Evolutionary conservation across 2,797 vertebrate species (phyloP).

Genomic region (Argya squamiceps): DNA sequence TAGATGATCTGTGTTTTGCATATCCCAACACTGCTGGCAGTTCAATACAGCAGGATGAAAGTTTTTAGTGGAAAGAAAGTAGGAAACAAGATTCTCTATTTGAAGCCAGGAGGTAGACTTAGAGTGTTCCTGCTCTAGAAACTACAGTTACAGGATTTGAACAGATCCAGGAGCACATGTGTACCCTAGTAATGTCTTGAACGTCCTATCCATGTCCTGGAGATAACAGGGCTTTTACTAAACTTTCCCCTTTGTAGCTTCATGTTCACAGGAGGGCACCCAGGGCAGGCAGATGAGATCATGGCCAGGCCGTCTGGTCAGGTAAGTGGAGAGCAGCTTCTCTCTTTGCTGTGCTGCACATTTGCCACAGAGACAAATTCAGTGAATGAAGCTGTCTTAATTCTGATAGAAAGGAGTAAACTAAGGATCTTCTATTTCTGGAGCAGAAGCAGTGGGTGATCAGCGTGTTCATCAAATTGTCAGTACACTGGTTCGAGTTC

Average conservation of each 20-base stretch:
- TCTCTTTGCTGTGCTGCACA: neutral
- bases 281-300: neutral
- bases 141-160: accelerated
- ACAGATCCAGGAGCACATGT: neutral
- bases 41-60: neutral
- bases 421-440: neutral
- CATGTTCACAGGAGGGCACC: neutral
- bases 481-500: neutral
- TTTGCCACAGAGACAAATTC: neutral
- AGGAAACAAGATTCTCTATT: neutral
- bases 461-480: neutral
- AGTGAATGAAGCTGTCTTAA: neutral
- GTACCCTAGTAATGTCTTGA: neutral
- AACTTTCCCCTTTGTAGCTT: neutral
- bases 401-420: neutral
- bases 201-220: neutral
- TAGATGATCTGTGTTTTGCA: neutral
- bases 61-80: neutral
- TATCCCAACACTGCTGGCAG: neutral
- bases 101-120: neutral
- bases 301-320: neutral
- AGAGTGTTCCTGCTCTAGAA: neutral
- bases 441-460: neutral
- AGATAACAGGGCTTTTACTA: neutral
- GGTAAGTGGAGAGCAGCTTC: neutral